Evolutionary conservation across 2,888 invertebrate genomes (phyloP), one percentile per base, ranked within the genome.

Genomic region (Bellardia pandia): DNA sequence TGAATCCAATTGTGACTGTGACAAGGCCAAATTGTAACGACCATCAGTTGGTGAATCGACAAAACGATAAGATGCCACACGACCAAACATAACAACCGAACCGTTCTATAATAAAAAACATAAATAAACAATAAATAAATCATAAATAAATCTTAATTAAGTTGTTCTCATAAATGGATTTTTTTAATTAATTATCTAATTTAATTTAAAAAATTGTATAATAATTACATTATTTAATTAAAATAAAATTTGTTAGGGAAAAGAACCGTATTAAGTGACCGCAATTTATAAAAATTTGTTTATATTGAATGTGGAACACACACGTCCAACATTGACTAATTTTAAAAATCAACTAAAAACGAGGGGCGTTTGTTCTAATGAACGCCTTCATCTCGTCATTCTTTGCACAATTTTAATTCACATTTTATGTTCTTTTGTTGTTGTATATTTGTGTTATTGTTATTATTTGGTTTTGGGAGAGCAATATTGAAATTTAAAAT

Each of bases 41-140:
- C 96, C 97, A 94, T 97, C 97, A 88, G 96, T 96, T 81, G 96
- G 95, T 40, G 97, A 97, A 94, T 98, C 97, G 90, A 97, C 95
- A 94, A 97, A 97, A 90, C 97, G 95, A 94, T 97, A 97, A 58
- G 97, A 97, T 91, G 97, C 97, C 90, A 97, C 96, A 89, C 97
- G 96, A 72, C 97, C 97, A 93, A 98, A 97, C 94, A 97, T 97
- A 84, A 97, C 96, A 89, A 97, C 95, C 90, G 96, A 96, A 88
- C 97, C 97, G 94, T 97, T 97, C 96, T 96, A 74, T 23, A 68
- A 76, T 23, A 23, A 23, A 23, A 66, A 58, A 58, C 23, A 74
- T 42, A 58, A 23, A 42, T 64, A 30, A 74, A 62, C 14, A 11
- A 45, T 45, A 45, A 45, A 45, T 13, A 45, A 45, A 45, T 37